Evolutionary conservation across 2,888 invertebrate species (phyloP).

Genomic region (Brenthis daphne): DNA sequence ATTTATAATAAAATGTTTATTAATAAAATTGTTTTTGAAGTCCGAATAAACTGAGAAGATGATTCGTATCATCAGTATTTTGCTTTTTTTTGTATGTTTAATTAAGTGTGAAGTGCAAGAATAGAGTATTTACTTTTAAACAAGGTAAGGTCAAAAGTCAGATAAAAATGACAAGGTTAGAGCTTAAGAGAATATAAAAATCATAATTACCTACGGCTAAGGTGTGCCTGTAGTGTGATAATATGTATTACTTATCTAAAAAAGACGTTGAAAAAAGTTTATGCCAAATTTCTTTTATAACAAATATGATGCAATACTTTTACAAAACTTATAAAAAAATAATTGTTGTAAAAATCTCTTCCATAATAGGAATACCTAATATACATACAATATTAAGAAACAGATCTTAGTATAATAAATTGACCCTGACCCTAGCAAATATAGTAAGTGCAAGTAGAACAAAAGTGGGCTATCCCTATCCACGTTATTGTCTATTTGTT

Average conservation of each 20-base stretch:
- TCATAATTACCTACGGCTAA: background rate
- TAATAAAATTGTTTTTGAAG: no score
- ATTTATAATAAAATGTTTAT: no score
- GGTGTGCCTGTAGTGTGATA: background rate
- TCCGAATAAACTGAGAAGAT: no score
- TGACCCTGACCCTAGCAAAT: slow-evolving; percentile 34
- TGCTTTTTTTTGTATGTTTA: no score
- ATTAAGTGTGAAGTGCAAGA: no score
- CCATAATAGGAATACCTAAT: slow-evolving; percentile 5
- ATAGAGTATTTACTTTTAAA: no score
- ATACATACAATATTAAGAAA: slow-evolving; percentile 2
- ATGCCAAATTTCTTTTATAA: background rate
- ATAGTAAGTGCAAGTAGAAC: slow-evolving; percentile 30
- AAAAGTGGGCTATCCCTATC: slow-evolving; percentile 49
- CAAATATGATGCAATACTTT: background rate
- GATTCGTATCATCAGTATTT: no score
- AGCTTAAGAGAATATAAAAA: no score
- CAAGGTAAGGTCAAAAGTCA: no score
- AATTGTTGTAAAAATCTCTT: background rate
- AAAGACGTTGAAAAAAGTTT: no score
- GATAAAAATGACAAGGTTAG: no score
- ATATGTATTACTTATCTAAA: background rate
- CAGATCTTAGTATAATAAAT: slow-evolving; percentile 17
- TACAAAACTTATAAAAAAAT: slow-evolving; percentile 11
- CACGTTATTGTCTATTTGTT: slow-evolving; percentile 71